phyloP scores from a whole-genome alignment of 2,797 vertebrate species.

The Chloroceryle amazona region DNA sequence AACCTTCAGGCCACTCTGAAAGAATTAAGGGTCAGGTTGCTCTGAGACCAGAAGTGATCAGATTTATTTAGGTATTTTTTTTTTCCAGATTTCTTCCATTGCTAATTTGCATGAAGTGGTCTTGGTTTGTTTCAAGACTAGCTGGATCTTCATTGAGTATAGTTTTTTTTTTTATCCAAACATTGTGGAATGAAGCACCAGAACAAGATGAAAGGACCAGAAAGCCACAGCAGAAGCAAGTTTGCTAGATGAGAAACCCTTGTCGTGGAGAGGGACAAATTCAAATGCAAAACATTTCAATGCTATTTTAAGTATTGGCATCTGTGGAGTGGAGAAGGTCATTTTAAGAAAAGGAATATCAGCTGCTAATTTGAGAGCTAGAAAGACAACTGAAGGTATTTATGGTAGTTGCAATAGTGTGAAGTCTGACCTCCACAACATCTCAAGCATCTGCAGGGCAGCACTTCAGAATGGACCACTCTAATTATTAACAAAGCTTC shows the following conservation, averaged over 20 bases:
- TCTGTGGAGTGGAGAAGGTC: constrained; percentile 26
- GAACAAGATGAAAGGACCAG: background rate
- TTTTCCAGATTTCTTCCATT: background rate
- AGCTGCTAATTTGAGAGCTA: constrained; percentile 62
- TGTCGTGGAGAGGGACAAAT: background rate
- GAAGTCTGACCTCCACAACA: constrained; percentile 36
- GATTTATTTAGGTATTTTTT: background rate
- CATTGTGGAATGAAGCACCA: background rate
- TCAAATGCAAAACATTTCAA: background rate
- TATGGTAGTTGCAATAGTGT: constrained; percentile 34
- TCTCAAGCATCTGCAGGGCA: constrained; percentile 56
- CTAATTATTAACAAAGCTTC: constrained; percentile 55
- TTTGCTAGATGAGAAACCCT: background rate
- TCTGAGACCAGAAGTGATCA: background rate
- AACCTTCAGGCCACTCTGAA: background rate
- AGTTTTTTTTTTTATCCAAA: background rate
- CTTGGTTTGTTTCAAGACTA: background rate
- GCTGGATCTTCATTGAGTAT: background rate
- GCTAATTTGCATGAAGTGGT: background rate
- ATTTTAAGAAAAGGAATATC: constrained; percentile 53
- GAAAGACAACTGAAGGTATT: constrained; percentile 50
- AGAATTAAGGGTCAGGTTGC: background rate
- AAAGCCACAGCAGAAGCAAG: background rate
- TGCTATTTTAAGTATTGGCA: constrained; percentile 24
- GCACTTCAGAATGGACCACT: background rate